Conservation (phyloP, 1,140 invertebrate genomes). For the Elymnias hypermnestra region DNA sequence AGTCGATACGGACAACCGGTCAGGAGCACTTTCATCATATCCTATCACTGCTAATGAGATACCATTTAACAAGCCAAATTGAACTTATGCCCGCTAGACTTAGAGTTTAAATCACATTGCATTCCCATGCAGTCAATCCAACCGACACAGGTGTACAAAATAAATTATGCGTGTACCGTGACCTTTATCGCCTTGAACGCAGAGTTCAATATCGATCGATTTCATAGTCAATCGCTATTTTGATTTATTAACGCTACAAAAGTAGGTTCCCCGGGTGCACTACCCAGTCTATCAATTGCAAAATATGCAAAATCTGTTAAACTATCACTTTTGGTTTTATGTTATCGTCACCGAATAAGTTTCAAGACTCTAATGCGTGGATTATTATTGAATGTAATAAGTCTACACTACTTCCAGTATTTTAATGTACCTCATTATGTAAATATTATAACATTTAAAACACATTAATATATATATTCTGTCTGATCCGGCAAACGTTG, state of each 20-base stretch:
- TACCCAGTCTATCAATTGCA: conserved; percentile 9
- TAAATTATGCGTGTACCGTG: not conserved
- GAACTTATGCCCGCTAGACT: not conserved
- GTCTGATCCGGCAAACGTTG: too few relatives aligned
- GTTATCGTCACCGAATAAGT: too few relatives aligned
- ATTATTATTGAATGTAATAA: too few relatives aligned
- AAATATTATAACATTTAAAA: too few relatives aligned
- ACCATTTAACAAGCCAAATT: not conserved
- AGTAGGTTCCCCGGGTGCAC: conserved; percentile 12
- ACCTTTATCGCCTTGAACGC: too few relatives aligned
- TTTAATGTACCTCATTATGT: too few relatives aligned
- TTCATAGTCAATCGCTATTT: conserved; percentile 4
- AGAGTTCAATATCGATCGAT: too few relatives aligned
- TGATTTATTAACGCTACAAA: conserved; percentile 7
- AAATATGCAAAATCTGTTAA: not conserved
- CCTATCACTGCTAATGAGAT: conserved; percentile 6
- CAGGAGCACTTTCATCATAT: conserved; percentile 13
- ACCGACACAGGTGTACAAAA: conserved; percentile 6
- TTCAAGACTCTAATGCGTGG: too few relatives aligned
- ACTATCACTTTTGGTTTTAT: conserved; percentile 1
- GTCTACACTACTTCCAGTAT: too few relatives aligned
- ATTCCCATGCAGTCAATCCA: not conserved
- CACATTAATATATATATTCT: too few relatives aligned
- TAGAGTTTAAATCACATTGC: conserved; percentile 1
- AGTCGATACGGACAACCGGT: conserved; percentile 10